Evolutionary conservation across 2,797 vertebrate species (phyloP), one percentile per base, ranked within the genome.

Genomic region (Myotis daubentonii): DNA sequence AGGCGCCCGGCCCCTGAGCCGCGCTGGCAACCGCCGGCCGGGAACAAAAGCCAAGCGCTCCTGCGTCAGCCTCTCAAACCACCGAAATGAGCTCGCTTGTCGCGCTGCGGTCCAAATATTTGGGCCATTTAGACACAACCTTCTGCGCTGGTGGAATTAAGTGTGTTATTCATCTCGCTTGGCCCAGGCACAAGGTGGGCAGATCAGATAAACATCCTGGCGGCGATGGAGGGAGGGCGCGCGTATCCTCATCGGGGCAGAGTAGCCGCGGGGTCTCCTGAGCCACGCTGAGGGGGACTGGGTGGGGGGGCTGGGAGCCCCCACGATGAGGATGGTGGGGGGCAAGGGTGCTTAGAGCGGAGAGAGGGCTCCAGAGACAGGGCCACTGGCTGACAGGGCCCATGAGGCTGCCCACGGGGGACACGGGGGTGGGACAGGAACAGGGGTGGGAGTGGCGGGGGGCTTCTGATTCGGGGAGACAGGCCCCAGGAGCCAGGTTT

Each of bases 111-210:
- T 91, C 96, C 97, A 95, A 95, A 95, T 93, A 87, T 91, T 96
- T 92, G 94, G 96, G 75, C 74, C 93, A 28, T 81, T 95, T 85
- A 89, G 91, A 87, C 28, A 28, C 84, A 87, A 89, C 91, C 97
- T 95, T 91, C 94, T 78, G 95, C 76, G 90, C 94, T 86, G 91
- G 92, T 89, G 96, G 95, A 96, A 95, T 94, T 70, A 94, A 95
- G 95, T 94, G 94, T 36, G 30, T 88, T 90, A 91, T 93, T 93
- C 92, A 91, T 94, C 49, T 74, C 2, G 38, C 85, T 82, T 90
- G 96, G 96, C 96, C 68, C 16, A 0, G 68, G 17, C 85, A 87
- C 94, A 90, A 82, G 86, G 84, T 74, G 70, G 86, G 93, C 81
- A 66, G 51, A 74, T 76, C 89, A 47, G 78, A 79, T n/a, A 82